phyloP scores from a whole-genome alignment of 1,140 invertebrate species.

The Tetramorium simillimum region DNA sequence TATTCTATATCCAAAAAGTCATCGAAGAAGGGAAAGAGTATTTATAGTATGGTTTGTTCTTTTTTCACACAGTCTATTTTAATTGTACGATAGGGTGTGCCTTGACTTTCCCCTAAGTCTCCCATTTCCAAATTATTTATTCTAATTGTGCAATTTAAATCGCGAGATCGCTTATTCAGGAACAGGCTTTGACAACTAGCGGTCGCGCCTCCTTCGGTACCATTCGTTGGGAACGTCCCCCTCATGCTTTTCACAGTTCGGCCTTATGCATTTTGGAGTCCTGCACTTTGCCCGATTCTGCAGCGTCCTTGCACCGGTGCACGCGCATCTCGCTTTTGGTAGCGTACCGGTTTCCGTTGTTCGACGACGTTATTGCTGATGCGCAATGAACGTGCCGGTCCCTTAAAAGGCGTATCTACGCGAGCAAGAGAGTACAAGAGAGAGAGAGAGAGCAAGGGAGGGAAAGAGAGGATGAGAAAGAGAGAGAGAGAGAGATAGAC shows the following conservation, averaged over 20 bases:
- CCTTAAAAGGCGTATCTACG: conserved; percentile 71
- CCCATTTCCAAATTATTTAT: neutral
- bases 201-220: neutral
- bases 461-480: neutral
- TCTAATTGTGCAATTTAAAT: conserved; percentile 14
- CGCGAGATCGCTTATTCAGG: neutral
- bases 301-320: conserved; percentile 60
- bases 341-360: conserved; percentile 70
- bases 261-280: conserved; percentile 34
- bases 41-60: too few species aligned
- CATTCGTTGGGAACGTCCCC: conserved; percentile 61
- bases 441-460: neutral
- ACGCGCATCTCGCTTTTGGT: conserved; percentile 53
- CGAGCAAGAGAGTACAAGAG: neutral
- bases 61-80: neutral
- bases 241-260: conserved; percentile 61
- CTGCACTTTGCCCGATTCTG: conserved; percentile 66
- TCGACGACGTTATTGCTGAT: conserved; percentile 73
- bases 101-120: neutral
- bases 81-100: too few species aligned
- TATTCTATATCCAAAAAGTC: neutral
- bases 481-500: neutral
- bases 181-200: neutral
- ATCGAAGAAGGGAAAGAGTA: neutral
- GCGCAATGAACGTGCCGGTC: conserved; percentile 70